Evolutionary conservation across 1,140 invertebrate species (phyloP), one percentile per base, ranked within the genome.

Genomic region (Homarus americanus): DNA sequence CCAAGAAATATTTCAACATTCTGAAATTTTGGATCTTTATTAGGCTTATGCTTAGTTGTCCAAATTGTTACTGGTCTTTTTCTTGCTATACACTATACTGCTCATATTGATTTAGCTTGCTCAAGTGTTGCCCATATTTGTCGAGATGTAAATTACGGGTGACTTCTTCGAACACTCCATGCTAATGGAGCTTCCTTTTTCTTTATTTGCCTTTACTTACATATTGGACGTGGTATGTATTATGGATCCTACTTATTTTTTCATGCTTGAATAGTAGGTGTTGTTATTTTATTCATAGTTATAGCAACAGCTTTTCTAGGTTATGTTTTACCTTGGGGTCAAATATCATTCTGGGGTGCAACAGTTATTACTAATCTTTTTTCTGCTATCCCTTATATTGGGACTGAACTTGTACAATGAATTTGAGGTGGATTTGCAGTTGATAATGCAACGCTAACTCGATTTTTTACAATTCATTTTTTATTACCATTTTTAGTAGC

Each of bases 381-480:
- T 89, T 96, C 96, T 24, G 96, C 96, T 12, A 95, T 97, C 73
- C 96, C 96, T 2, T 96, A 95, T 93, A 93, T 96, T 94, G 96
- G 96, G 76, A 93, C 93, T 82, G 93, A 92, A 90, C 93, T 96
- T 93, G 95, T 96, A 36, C 93, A 95, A 95, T 97, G 96, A 95
- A 93, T 96, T 91, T 96, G 96, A 95, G 96, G 96, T 63, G 96
- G 96, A 93, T 97, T 96, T 94, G 95, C 96, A n/a, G 95, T 96
- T 84, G 95, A 96, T 94, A 96, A 96, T 92, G 94, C 96, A 0
- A 96, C 96, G 3, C 93, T 96, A 94, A 96, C 95, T 85, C 96
- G 96, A 95, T 97, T 97, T 94, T 96, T 96, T 94, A 95, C 95
- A n/a, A 95, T 97, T 88, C 96, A 96, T 94, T 96, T 96, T 94